Base-by-base conservation (phyloP, 2,888 invertebrate genomes). In the Microdon myrmicae region DNA sequence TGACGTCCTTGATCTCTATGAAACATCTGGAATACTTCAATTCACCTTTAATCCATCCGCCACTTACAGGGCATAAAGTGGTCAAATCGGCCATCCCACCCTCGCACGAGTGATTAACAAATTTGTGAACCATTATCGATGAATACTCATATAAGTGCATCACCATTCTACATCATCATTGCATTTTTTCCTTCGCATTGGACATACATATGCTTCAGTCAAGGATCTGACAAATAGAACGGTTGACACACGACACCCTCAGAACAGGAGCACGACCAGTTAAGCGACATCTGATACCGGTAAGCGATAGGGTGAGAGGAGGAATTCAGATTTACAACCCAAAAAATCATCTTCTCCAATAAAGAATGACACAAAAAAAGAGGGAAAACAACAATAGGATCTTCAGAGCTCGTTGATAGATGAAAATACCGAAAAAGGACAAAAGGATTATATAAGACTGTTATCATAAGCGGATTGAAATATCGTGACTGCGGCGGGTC, bases 241-340 rank as follows among this genome's bases (percentile, higher is more conserved):
- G 47, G 58, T 66, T 66, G 66, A 66, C 66, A 66, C 66, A 66
- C 59, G 66, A 66, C 66, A 66, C 66, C 66, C 66, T 66, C 59
- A 59, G n/a, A 59, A 59, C 59, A 66, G 66, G 59, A 66, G 66
- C 59, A 66, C 53, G 53, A 66, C 59, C 54, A 59, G 59, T 59
- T 66, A 41, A 58, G 44, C 41, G 48, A 53, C 59, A 66, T 58
- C 28, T 34, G 64, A 64, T 64, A 64, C 47, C 45, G 41, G 28
- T 58, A 56, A 51, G 29, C 58, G 64, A 64, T 64, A 53, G 58
- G 64, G 64, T 64, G 64, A 64, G 45, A 51, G 58, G 64, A n/a
- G n/a, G n/a, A n/a, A n/a, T n/a, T n/a, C n/a, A n/a, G n/a, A 64
- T 58, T 53, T 64, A 38, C 43, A 53, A 35, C 47, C 41, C 31